Conservation (phyloP, 2,888 invertebrate species). For the Melinaea marsaeus region DNA sequence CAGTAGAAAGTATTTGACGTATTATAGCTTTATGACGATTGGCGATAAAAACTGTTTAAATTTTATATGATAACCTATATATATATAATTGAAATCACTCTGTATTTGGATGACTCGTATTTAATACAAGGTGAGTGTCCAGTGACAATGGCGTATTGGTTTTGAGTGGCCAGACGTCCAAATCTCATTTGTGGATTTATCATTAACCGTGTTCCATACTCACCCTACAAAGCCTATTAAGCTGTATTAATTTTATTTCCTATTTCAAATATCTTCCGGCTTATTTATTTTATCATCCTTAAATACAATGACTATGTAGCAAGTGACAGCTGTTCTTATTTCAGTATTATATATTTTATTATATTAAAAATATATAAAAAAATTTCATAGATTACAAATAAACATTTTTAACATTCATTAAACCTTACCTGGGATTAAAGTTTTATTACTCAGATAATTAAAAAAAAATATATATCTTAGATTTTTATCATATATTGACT, state of each 20-base stretch:
- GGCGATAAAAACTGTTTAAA: neutral
- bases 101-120: slow-evolving; percentile 59
- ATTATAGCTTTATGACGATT: too few relatives aligned
- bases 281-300: slow-evolving; percentile 35
- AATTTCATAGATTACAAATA: too few relatives aligned
- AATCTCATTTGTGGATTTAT: slow-evolving; percentile 79
- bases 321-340: too few relatives aligned
- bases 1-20: too few relatives aligned
- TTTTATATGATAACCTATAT: neutral
- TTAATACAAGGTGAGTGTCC: slow-evolving; percentile 73
- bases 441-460: too few relatives aligned
- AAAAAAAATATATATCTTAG: too few relatives aligned
- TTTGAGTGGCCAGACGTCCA: slow-evolving; percentile 75
- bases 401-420: too few relatives aligned
- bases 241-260: slow-evolving; percentile 74
- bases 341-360: too few relatives aligned
- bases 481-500: too few relatives aligned
- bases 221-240: slow-evolving; percentile 73
- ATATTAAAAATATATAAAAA: too few relatives aligned
- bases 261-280: slow-evolving; percentile 60
- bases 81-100: slow-evolving; percentile 39
- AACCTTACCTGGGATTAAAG: too few relatives aligned
- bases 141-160: slow-evolving; percentile 68
- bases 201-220: slow-evolving; percentile 76
- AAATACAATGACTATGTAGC: neutral